Evolutionary conservation across 2,797 vertebrate genomes (phyloP).

Genomic region (Oreochromis mossambicus): DNA sequence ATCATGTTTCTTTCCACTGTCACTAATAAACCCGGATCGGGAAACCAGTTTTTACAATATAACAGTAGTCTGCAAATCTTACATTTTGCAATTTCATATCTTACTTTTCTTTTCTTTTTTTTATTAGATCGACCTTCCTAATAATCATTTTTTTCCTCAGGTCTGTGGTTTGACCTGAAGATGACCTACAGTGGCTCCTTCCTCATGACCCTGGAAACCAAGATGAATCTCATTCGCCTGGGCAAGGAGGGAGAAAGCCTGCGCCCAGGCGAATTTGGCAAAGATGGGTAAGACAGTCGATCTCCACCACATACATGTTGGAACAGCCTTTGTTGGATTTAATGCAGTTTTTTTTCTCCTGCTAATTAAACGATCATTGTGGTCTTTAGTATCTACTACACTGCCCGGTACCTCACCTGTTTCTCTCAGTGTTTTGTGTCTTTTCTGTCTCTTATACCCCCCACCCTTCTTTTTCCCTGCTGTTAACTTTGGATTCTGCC

Average conservation of each 20-base stretch:
- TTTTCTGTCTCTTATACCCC: conserved; percentile 10
- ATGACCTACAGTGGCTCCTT: conserved; percentile 94
- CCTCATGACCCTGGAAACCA: conserved; percentile 96
- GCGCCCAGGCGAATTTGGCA: conserved; percentile 85
- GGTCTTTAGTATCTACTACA: background rate
- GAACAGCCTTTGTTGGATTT: background rate
- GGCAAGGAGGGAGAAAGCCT: conserved; percentile 90
- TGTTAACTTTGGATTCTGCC: conserved; percentile 40
- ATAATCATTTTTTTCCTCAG: conserved; percentile 51
- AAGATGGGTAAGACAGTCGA: conserved; percentile 84
- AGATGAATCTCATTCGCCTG: conserved; percentile 95
- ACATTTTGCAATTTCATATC: background rate
- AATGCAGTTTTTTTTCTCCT: background rate
- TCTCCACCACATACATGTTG: background rate
- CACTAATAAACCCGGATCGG: accelerated
- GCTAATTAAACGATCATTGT: background rate
- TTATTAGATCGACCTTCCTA: background rate
- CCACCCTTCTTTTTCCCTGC: background rate
- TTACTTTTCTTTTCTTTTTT: background rate
- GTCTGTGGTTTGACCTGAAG: conserved; percentile 95
- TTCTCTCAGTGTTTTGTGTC: background rate
- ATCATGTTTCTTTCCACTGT: background rate
- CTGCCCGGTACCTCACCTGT: background rate
- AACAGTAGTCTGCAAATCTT: background rate
- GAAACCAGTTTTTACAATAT: background rate